Conservation (phyloP, 2,888 invertebrate species). For the Agonopterix alstromeriana region DNA sequence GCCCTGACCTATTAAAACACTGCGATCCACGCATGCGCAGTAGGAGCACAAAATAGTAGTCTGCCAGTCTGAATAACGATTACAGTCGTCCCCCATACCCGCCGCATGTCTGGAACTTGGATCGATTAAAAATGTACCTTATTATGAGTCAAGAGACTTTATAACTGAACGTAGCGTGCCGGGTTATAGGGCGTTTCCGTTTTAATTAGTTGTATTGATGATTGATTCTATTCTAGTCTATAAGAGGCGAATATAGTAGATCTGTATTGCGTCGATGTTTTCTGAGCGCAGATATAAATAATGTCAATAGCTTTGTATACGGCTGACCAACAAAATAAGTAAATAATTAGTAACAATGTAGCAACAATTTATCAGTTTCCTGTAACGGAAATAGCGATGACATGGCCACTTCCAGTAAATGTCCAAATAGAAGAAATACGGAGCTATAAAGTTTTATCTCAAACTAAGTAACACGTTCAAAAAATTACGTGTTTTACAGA, state of each 20-base stretch:
- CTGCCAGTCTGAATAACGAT: constrained; percentile 67
- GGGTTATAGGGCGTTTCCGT: constrained; percentile 1
- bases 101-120: constrained; percentile 47
- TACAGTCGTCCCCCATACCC: constrained; percentile 50
- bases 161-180: background rate
- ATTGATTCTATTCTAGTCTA: constrained; percentile 8
- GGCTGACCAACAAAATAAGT: no score
- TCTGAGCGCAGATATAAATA: no score
- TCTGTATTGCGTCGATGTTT: no score
- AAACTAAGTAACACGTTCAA: no score
- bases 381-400: constrained; percentile 14
- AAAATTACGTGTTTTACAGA: no score
- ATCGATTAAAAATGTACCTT: constrained; percentile 37
- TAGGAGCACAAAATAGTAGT: constrained; percentile 45
- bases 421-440: no score
- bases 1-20: constrained; percentile 64
- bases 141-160: constrained; percentile 9
- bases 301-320: no score
- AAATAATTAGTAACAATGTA: no score
- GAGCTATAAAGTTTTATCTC: no score
- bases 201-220: constrained; percentile 1
- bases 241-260: background rate
- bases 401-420: constrained; percentile 2
- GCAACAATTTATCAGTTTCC: constrained; percentile 5
- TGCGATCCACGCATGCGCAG: constrained; percentile 60